A percentile compares a stretch with the other conserved stretches of the same genome.
These are phyloP conservation scores for Varecia variegata DNA, from an alignment of 2,797 vertebrate species.

Conservation along the genomic window DNA sequence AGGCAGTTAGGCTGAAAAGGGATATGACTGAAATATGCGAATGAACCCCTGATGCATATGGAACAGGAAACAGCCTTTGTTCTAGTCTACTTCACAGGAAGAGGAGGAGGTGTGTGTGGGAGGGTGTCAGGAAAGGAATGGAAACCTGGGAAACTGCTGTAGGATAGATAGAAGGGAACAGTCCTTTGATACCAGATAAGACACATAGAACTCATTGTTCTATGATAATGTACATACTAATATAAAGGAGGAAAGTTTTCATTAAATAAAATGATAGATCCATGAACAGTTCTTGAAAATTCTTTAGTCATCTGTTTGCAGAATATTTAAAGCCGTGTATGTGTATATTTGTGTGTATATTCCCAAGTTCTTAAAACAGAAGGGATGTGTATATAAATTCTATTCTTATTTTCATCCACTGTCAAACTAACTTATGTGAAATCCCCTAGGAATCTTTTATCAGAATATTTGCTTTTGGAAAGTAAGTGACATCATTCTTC, in stretches of 20 bases:
- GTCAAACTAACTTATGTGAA: slow-evolving; percentile 5
- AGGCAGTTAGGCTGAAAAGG: background rate
- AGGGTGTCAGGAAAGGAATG: background rate
- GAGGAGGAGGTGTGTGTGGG: background rate
- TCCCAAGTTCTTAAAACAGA: background rate
- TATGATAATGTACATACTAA: background rate
- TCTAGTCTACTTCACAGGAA: background rate
- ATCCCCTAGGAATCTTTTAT: background rate
- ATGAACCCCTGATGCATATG: background rate
- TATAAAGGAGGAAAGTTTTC: background rate
- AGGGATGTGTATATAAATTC: background rate
- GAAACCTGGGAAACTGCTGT: background rate
- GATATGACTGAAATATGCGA: background rate
- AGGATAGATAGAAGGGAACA: background rate
- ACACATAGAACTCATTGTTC: background rate
- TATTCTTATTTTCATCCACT: slow-evolving; percentile 13
- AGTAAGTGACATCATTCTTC: background rate
- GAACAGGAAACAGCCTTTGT: background rate
- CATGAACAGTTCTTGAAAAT: slow-evolving; percentile 3
- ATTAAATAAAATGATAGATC: background rate
- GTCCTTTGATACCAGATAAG: background rate
- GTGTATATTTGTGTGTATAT: background rate
- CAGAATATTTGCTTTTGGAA: background rate
- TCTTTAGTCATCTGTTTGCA: background rate
- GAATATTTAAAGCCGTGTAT: background rate